Evolutionary conservation across 2,888 invertebrate species (phyloP).

Genomic region (Alcis repandata): DNA sequence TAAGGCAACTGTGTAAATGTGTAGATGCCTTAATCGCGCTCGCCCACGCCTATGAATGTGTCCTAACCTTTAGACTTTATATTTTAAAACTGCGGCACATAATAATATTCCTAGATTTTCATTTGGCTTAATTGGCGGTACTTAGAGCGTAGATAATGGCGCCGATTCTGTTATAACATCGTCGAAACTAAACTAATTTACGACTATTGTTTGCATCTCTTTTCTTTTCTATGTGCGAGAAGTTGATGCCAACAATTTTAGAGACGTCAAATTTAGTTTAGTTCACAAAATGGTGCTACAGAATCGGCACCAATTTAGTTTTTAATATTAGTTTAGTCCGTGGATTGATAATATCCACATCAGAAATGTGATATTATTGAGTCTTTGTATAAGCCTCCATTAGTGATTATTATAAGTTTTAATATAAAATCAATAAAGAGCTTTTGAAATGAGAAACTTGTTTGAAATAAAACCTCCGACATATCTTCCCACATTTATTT

Average conservation of each 20-base stretch:
- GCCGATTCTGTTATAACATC: conserved; percentile 3
- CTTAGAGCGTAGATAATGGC: conserved; percentile 63
- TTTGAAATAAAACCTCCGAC: conserved; percentile 47
- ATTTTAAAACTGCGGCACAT: conserved; percentile 26
- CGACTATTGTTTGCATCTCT: background rate
- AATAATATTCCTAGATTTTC: conserved; percentile 31
- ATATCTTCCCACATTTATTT: conserved; percentile 21
- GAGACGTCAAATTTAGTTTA: background rate
- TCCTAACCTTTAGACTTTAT: conserved; percentile 5
- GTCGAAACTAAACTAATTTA: background rate
- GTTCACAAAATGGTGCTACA: background rate
- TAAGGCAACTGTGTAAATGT: too few species aligned
- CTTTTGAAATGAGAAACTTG: conserved; percentile 60
- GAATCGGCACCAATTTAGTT: conserved; percentile 40
- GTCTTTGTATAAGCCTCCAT: conserved; percentile 84
- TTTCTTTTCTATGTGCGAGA: background rate
- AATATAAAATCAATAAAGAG: conserved; percentile 69
- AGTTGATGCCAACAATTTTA: background rate
- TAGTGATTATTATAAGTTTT: conserved; percentile 70
- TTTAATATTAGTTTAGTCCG: conserved; percentile 64
- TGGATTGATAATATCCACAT: conserved; percentile 89
- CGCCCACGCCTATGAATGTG: conserved; percentile 21
- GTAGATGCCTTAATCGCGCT: conserved; percentile 4
- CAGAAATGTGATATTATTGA: conserved; percentile 91
- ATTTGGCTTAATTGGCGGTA: conserved; percentile 65